A percentile compares a stretch with the other conserved stretches of the same genome.
Conservation (phyloP, 30 jellyfish, hydroid and myxozoan species). For the Chrysaora quinquecirrha region DNA sequence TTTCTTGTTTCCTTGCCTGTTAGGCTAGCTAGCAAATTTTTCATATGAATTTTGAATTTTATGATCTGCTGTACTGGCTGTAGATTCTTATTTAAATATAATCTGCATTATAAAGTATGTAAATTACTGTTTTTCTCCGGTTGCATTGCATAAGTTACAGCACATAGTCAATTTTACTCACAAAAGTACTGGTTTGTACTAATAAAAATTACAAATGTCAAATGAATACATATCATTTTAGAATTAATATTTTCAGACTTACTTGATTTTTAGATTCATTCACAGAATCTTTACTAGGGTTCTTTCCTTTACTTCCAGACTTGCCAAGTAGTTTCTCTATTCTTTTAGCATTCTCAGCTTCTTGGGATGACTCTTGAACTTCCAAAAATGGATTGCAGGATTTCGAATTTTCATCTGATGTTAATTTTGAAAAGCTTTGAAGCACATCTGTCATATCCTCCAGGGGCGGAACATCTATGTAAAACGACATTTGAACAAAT, state of each 20-base stretch:
- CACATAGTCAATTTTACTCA: not conserved
- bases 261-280: not conserved
- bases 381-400: constrained; percentile 24
- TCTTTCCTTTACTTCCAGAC: not conserved
- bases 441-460: constrained; percentile 73
- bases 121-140: not conserved
- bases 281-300: not conserved
- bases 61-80: too few relatives aligned
- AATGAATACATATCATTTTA: not conserved
- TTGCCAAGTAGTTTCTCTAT: constrained; percentile 51
- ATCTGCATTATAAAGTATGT: too few relatives aligned
- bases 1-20: too few relatives aligned
- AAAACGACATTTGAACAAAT: constrained; percentile 9
- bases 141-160: not conserved
- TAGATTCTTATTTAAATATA: too few relatives aligned
- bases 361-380: constrained; percentile 30
- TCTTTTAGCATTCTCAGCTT: constrained; percentile 18
- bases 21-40: too few relatives aligned
- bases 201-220: not conserved
- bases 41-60: too few relatives aligned
- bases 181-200: not conserved
- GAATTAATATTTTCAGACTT: not conserved
- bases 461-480: constrained; percentile 65
- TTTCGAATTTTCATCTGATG: not conserved
- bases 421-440: constrained; percentile 16